A percentile compares a stretch with the other conserved stretches of the same genome.
phyloP scores from a whole-genome alignment of 2,888 invertebrate species.

The Amphipoea oculea region DNA sequence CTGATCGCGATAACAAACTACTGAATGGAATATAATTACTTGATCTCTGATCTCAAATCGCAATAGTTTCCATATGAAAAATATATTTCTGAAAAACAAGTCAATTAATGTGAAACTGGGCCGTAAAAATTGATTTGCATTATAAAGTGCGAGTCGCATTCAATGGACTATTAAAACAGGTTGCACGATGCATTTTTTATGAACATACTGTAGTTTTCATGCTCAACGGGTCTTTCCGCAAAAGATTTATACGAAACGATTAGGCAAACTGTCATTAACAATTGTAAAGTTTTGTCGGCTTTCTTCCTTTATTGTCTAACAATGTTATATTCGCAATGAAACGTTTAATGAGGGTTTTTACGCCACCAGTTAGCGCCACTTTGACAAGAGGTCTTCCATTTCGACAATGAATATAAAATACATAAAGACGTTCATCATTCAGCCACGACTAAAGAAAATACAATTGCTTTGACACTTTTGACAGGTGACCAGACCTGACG shows the following conservation, averaged over 20 bases:
- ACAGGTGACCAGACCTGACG: background rate
- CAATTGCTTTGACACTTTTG: background rate
- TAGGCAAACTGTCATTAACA: conserved; percentile 28
- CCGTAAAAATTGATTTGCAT: conserved; percentile 42
- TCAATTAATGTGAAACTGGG: conserved; percentile 30
- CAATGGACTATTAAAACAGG: conserved; percentile 43
- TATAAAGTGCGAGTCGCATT: conserved; percentile 31
- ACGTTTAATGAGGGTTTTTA: background rate
- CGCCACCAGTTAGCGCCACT: background rate
- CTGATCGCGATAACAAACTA: conserved; percentile 4
- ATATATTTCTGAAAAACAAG: conserved; percentile 13
- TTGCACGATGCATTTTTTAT: conserved; percentile 41
- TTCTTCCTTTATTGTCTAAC: conserved; percentile 13
- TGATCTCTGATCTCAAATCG: background rate
- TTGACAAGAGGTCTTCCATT: background rate
- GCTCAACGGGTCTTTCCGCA: conserved; percentile 41
- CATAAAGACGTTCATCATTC: background rate
- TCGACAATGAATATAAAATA: background rate
- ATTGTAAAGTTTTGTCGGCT: conserved; percentile 25
- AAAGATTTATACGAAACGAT: conserved; percentile 44
- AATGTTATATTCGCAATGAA: background rate
- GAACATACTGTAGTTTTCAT: conserved; percentile 25
- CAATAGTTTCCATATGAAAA: conserved; percentile 6
- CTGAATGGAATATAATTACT: conserved; percentile 7
- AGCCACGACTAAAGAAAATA: background rate